These are phyloP conservation scores for Ichneumoninae sp. DNA, from an alignment of 2,888 invertebrate species.

Conservation along the genomic window DNA sequence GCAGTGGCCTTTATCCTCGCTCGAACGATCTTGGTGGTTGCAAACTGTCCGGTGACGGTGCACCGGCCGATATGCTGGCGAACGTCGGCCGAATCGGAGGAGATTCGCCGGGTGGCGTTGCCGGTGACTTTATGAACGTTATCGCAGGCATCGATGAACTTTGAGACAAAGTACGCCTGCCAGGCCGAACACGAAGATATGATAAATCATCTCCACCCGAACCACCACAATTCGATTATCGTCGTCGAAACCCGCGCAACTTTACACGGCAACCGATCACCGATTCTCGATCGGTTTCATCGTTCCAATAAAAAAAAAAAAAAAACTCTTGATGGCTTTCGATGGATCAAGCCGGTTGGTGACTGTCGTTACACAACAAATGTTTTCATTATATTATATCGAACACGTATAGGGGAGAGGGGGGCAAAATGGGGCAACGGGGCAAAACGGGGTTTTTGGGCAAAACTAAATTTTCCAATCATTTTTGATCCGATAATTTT, in stretches of 20 bases:
- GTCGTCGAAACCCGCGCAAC: slow-evolving; percentile 61
- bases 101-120: slow-evolving; percentile 63
- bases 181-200: slow-evolving; percentile 52
- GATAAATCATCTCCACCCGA: slow-evolving; percentile 61
- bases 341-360: slow-evolving; percentile 58
- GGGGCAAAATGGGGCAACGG: no score
- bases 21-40: slow-evolving; percentile 68
- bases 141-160: slow-evolving; percentile 65
- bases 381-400: no score
- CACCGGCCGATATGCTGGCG: slow-evolving; percentile 65
- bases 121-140: slow-evolving; percentile 64
- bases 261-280: slow-evolving; percentile 59
- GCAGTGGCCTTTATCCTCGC: slow-evolving; percentile 54
- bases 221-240: slow-evolving; percentile 66
- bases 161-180: slow-evolving; percentile 67
- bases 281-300: slow-evolving; percentile 49
- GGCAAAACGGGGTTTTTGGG: no score
- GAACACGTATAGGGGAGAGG: no score
- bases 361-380: slow-evolving; percentile 14
- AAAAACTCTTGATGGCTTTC: slow-evolving; percentile 60
- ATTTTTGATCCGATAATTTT: no score
- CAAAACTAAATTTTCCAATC: no score
- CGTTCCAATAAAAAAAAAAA: slow-evolving; percentile 37
- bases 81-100: slow-evolving; percentile 59
- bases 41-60: slow-evolving; percentile 68